A percentile compares a stretch with the other conserved stretches of the same genome.
phyloP scores from a whole-genome alignment of 2,797 vertebrate species.

The Avahi laniger region DNA sequence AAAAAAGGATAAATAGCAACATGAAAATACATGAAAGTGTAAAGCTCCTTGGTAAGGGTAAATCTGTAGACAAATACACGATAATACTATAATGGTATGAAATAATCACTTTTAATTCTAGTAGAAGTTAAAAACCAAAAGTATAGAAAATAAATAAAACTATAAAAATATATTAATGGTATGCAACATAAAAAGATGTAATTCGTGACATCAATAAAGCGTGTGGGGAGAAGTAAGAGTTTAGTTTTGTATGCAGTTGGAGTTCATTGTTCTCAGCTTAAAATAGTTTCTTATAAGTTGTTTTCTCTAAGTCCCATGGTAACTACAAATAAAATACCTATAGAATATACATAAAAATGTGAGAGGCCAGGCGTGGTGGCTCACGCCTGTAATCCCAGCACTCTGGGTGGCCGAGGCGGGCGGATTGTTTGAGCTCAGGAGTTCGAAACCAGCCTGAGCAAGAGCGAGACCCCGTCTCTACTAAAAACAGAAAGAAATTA shows the following conservation, averaged over 20 bases:
- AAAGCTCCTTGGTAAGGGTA: not conserved
- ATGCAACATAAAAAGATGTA: not conserved
- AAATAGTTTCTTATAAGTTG: not conserved
- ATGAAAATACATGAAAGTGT: not conserved
- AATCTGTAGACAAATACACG: not conserved
- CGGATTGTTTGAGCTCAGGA: too few species aligned
- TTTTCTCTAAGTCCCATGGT: not conserved
- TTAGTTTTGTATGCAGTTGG: not conserved
- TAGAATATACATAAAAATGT: not conserved
- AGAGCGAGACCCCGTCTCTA: too few species aligned
- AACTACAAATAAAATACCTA: not conserved
- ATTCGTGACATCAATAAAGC: not conserved
- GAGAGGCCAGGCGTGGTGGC: too few species aligned
- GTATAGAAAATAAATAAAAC: not conserved
- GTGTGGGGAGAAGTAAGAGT: not conserved
- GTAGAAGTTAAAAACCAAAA: not conserved
- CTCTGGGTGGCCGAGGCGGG: too few species aligned
- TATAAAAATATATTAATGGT: not conserved
- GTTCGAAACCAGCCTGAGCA: too few species aligned
- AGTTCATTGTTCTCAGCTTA: not conserved
- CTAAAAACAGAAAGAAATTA: too few species aligned
- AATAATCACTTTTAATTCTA: not conserved
- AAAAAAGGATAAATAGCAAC: not conserved
- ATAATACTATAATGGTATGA: not conserved
- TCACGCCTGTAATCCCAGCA: too few species aligned